Conservation (phyloP, 2,888 invertebrate species). For the Megaustenia siamemsis region DNA sequence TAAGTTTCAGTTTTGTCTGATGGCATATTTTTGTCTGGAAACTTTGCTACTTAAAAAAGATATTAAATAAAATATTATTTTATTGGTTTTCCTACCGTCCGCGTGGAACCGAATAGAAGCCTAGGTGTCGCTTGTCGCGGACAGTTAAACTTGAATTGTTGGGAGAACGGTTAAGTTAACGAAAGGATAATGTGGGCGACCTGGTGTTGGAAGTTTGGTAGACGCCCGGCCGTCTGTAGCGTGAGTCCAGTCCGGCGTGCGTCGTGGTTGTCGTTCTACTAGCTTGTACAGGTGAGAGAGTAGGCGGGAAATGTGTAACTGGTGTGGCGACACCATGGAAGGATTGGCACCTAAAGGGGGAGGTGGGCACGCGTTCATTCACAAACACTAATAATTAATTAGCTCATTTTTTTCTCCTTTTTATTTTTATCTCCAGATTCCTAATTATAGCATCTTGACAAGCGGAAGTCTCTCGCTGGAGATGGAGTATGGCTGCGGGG, state of each 20-base stretch:
- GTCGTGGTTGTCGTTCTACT: neutral
- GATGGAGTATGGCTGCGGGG: neutral
- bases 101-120: too few species aligned
- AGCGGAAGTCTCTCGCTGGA: slow-evolving; percentile 25
- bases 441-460: slow-evolving; percentile 16
- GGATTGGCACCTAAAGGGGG: too few species aligned
- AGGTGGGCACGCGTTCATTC: too few species aligned
- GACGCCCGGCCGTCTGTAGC: neutral
- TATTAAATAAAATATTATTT: too few species aligned
- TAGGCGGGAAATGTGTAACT: neutral
- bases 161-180: neutral
- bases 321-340: too few species aligned
- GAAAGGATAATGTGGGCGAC: neutral
- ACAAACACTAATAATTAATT: slow-evolving; percentile 23
- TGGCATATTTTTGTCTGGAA: too few species aligned
- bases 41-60: too few species aligned
- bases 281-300: slow-evolving; percentile 13
- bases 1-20: too few species aligned
- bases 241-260: neutral
- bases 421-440: slow-evolving; percentile 8
- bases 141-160: neutral
- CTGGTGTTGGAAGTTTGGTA: neutral
- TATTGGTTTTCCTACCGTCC: too few species aligned
- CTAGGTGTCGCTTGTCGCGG: neutral
- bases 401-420: neutral